phyloP scores from a whole-genome alignment of 1,140 invertebrate species.

The Drosophila albomicans region DNA sequence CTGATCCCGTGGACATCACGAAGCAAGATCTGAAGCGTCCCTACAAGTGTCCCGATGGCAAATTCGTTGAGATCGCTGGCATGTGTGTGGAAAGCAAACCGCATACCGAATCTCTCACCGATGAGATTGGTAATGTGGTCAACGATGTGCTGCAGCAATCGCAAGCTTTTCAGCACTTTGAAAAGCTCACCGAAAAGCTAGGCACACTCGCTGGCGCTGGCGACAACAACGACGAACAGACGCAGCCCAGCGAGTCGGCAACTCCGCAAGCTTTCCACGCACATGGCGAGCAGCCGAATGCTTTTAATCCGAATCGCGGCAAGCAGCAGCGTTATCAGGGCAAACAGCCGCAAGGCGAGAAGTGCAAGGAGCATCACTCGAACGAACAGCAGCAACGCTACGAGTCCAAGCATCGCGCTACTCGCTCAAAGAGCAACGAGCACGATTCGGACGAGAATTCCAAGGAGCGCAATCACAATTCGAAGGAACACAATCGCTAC shows the following conservation, averaged over 20 bases:
- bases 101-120: conserved; percentile 55
- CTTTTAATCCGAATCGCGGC: not conserved
- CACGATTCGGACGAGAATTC: not conserved
- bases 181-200: conserved; percentile 71
- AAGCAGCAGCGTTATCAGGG: conserved; percentile 1
- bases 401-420: not conserved
- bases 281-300: conserved; percentile 5
- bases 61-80: conserved; percentile 62
- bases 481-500: conserved; percentile 46
- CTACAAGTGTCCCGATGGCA: conserved; percentile 63
- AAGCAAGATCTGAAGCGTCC: conserved; percentile 64
- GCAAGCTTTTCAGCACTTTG: conserved; percentile 67
- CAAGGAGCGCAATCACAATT: conserved; percentile 4
- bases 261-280: conserved; percentile 20
- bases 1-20: conserved; percentile 60
- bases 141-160: conserved; percentile 71
- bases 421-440: conserved; percentile 5
- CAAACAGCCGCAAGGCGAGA: conserved; percentile 2
- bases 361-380: conserved; percentile 1
- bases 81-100: conserved; percentile 67
- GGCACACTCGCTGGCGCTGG: conserved; percentile 45
- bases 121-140: conserved; percentile 67
- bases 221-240: not conserved
- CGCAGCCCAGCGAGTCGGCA: not conserved
- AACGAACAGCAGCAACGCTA: conserved; percentile 9